Conservation (phyloP, 2,797 vertebrate species). For the Syncerus caffer region DNA sequence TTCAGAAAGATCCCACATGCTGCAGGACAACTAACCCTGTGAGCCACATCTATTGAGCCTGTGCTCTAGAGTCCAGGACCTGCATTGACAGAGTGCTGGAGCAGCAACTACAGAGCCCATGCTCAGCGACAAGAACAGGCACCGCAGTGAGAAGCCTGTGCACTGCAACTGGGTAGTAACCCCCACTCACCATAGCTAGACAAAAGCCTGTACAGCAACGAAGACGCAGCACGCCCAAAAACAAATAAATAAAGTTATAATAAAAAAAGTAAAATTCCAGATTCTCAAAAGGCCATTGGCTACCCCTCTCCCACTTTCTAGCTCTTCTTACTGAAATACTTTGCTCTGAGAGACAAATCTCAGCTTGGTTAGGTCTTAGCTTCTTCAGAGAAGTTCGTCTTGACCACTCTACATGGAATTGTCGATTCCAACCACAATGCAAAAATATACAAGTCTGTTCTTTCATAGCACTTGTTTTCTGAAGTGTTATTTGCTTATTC, state of each 20-base stretch:
- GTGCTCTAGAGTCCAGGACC: background rate
- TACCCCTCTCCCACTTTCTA: background rate
- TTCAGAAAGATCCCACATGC: background rate
- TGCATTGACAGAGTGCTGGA: background rate
- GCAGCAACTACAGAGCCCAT: background rate
- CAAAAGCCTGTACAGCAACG: background rate
- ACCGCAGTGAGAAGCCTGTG: background rate
- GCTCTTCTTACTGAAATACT: background rate
- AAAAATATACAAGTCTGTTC: background rate
- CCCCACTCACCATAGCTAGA: background rate
- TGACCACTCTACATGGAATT: background rate
- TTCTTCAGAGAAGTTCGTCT: background rate
- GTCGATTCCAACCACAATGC: background rate
- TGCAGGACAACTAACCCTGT: background rate
- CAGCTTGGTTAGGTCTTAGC: background rate
- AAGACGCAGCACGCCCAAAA: background rate
- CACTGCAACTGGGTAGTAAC: background rate
- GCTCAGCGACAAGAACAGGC: background rate
- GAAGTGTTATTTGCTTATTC: background rate
- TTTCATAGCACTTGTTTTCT: background rate
- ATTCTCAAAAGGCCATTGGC: background rate
- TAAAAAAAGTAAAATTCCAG: background rate
- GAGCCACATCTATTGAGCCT: background rate
- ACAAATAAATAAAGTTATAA: background rate
- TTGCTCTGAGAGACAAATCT: background rate